These are phyloP conservation scores for Pseudochirops corinnae DNA, from an alignment of 2,797 vertebrate species.

Conservation along the genomic window DNA sequence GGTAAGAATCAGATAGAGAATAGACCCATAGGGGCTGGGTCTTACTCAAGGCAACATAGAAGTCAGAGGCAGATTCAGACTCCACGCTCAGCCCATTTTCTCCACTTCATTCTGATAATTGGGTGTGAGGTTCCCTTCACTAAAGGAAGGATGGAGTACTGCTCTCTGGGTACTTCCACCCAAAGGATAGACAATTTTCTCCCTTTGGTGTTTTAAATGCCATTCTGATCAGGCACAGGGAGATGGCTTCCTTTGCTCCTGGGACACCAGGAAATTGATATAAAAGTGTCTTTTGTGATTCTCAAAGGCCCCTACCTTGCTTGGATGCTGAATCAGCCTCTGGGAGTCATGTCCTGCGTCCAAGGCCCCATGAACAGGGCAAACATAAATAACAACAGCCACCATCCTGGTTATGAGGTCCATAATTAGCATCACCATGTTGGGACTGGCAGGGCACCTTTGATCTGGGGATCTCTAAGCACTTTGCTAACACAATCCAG, in stretches of 20 bases:
- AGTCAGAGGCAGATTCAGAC: neutral
- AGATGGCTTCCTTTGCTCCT: neutral
- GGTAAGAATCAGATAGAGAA: slow-evolving; percentile 4
- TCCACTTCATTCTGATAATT: neutral
- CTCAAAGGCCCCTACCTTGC: neutral
- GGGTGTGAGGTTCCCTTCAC: neutral
- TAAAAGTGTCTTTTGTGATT: neutral
- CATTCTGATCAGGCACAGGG: neutral
- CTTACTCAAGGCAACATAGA: slow-evolving; percentile 10
- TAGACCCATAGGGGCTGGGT: slow-evolving; percentile 23
- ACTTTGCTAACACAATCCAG: slow-evolving; percentile 54
- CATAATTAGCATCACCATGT: slow-evolving; percentile 44
- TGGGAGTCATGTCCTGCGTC: slow-evolving; percentile 38
- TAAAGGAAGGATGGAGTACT: neutral
- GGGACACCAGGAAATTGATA: neutral
- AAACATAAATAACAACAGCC: slow-evolving; percentile 63
- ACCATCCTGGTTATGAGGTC: slow-evolving; percentile 54
- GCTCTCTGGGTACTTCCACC: slow-evolving; percentile 8
- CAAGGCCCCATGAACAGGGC: slow-evolving; percentile 11
- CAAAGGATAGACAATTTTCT: neutral
- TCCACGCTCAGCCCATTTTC: neutral
- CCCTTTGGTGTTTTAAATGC: neutral
- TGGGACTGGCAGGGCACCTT: slow-evolving; percentile 60
- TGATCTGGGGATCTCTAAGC: slow-evolving; percentile 60
- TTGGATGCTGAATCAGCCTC: slow-evolving; percentile 48